Evolutionary conservation across 2,113 vertebrate genomes (phyloP).

Genomic region (Paedocypris sp.): DNA sequence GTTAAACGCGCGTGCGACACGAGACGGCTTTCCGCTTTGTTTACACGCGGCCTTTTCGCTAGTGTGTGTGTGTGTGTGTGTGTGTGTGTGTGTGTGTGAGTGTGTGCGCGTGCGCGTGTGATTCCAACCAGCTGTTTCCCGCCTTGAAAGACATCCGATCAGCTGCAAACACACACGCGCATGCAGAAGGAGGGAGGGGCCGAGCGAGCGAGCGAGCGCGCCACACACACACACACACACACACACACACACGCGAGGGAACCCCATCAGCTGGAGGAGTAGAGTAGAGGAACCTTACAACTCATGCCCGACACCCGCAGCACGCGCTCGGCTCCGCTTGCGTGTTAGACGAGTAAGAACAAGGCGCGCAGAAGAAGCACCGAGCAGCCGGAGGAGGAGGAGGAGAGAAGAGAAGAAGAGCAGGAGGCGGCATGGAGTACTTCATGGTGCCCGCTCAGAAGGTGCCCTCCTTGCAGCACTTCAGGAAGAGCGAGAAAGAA

Average conservation of each 20-base stretch:
- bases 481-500: conserved; percentile 96
- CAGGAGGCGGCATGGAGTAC: conserved; percentile 90
- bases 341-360: conserved; percentile 24
- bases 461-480: conserved; percentile 90
- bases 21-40: too few relatives aligned
- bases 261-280: conserved; percentile 74
- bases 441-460: conserved; percentile 96
- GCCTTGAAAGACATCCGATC: conserved; percentile 90
- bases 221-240: conserved; percentile 59
- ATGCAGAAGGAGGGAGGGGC: conserved; percentile 56
- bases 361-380: conserved; percentile 20
- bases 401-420: conserved; percentile 54
- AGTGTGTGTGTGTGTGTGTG: conserved; percentile 73
- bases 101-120: too few relatives aligned
- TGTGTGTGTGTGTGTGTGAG: too few relatives aligned
- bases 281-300: conserved; percentile 72
- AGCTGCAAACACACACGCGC: conserved; percentile 73
- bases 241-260: conserved; percentile 73
- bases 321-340: conserved; percentile 31
- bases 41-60: conserved; percentile 79
- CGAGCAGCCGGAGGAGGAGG: conserved; percentile 52
- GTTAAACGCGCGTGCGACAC: too few relatives aligned
- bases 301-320: conserved; percentile 51
- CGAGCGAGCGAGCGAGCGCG: conserved; percentile 49
- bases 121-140: conserved; percentile 97